Percentiles rank a stretch among this genome's conserved stretches.
phyloP scores from a whole-genome alignment of 2,888 invertebrate genomes.

The Tetanocera ferruginea region DNA sequence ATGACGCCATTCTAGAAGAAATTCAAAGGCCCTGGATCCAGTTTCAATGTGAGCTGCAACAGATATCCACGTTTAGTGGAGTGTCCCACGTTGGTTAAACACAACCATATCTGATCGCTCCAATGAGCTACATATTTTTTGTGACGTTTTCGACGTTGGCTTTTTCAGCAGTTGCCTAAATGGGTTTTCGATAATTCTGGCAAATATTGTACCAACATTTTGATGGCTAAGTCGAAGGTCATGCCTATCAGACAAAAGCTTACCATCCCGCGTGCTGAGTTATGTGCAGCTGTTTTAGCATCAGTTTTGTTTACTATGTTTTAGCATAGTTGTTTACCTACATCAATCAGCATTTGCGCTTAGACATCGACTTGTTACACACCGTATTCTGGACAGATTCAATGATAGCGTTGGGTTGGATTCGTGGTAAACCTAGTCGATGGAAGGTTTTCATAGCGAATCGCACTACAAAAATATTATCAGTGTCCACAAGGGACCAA shows the following conservation, averaged over 20 bases:
- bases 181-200: background rate
- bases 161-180: conserved; percentile 29
- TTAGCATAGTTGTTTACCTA: conserved; percentile 23
- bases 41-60: no score
- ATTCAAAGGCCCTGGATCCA: no score
- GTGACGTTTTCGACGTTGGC: no score
- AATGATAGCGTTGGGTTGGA: conserved; percentile 28
- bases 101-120: no score
- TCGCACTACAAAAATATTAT: conserved; percentile 23
- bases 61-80: no score
- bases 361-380: background rate
- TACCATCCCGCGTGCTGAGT: conserved; percentile 31
- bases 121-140: no score
- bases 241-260: no score
- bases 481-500: background rate
- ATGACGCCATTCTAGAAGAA: no score
- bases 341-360: background rate
- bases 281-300: conserved; percentile 29
- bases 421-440: conserved; percentile 14
- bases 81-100: no score
- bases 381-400: conserved; percentile 33
- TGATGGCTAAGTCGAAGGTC: no score
- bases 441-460: conserved; percentile 33
- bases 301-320: no score
- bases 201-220: conserved; percentile 6